Conservation (phyloP, 2,113 vertebrate species). For the Plestiodon gilberti region DNA sequence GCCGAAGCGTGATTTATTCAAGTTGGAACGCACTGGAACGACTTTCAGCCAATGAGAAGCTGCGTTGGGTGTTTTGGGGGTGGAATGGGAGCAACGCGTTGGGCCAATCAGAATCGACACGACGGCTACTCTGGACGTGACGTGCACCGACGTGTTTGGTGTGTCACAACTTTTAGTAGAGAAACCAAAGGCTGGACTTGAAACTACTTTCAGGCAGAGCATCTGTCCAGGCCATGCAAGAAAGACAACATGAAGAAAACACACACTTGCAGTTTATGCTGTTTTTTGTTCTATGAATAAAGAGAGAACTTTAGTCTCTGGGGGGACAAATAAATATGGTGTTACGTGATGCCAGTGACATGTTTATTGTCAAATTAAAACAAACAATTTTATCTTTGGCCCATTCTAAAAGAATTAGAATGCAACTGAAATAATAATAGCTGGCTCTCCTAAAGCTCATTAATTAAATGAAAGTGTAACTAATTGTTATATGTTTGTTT, state of each 20-base stretch:
- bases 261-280: conserved; percentile 60
- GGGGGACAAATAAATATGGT: conserved; percentile 51
- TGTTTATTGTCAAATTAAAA: conserved; percentile 54
- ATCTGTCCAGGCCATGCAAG: conserved; percentile 52
- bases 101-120: too few relatives aligned
- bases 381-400: conserved; percentile 57
- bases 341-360: conserved; percentile 36
- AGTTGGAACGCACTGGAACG: too few relatives aligned
- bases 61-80: too few relatives aligned
- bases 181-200: conserved; percentile 65
- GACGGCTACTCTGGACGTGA: too few relatives aligned
- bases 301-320: conserved; percentile 47
- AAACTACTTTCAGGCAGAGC: conserved; percentile 48
- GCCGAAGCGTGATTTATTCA: too few relatives aligned
- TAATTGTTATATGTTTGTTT: conserved; percentile 72
- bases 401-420: conserved; percentile 57
- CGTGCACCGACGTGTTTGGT: too few relatives aligned
- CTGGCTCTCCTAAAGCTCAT: conserved; percentile 57
- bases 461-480: conserved; percentile 61
- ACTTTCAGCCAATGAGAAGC: too few relatives aligned
- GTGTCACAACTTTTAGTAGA: conserved; percentile 45
- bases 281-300: conserved; percentile 17
- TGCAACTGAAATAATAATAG: conserved; percentile 53
- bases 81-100: too few relatives aligned
- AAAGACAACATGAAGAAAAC: conserved; percentile 62